Evolutionary conservation across 2,888 invertebrate genomes (phyloP).

Genomic region (Aromia moschata): DNA sequence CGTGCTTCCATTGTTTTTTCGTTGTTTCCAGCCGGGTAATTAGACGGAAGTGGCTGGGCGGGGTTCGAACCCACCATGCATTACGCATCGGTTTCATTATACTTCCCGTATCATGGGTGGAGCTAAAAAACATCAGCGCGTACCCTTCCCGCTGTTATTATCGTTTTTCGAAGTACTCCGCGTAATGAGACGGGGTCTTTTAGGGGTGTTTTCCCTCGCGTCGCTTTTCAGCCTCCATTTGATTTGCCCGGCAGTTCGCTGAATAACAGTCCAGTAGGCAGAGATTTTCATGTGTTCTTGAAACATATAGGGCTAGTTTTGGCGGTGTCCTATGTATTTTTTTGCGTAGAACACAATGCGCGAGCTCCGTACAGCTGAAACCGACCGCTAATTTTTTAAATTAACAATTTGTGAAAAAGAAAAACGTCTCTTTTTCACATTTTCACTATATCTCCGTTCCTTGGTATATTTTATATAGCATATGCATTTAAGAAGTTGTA

Average conservation of each 20-base stretch:
- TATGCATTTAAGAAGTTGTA: no score
- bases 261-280: no score
- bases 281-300: no score
- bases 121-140: constrained; percentile 43
- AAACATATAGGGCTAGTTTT: no score
- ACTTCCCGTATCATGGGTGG: constrained; percentile 54
- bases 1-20: constrained; percentile 58
- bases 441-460: no score
- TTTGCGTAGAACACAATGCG: no score
- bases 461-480: no score
- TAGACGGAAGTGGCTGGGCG: constrained; percentile 60
- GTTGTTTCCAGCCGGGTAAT: constrained; percentile 57
- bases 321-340: no score
- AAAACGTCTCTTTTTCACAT: no score
- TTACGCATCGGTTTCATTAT: constrained; percentile 55
- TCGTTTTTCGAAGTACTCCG: constrained; percentile 41
- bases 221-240: constrained; percentile 6
- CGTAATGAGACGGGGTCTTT: constrained; percentile 26
- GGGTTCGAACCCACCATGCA: constrained; percentile 53
- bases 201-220: constrained; percentile 21
- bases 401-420: no score
- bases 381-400: no score
- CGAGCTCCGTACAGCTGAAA: no score
- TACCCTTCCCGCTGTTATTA: constrained; percentile 34
- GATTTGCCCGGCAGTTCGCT: constrained; percentile 10